phyloP scores from a whole-genome alignment of 2,113 vertebrate genomes.

The Nicator chloris region DNA sequence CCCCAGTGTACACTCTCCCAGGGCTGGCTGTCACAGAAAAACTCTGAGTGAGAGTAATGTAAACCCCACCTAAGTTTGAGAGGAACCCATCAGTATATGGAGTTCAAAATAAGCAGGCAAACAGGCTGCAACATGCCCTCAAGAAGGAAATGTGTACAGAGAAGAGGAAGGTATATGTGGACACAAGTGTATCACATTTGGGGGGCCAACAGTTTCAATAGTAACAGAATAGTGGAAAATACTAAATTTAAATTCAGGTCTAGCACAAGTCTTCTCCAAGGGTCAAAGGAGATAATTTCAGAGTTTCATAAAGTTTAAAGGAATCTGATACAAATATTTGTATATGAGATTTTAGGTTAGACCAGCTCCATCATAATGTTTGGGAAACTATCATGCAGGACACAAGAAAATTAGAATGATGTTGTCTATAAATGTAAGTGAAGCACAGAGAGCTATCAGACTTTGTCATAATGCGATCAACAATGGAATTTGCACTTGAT shows the following conservation, averaged over 20 bases:
- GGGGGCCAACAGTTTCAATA: background rate
- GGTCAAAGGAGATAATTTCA: background rate
- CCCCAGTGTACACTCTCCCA: background rate
- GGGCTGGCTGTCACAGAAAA: background rate
- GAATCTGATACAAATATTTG: background rate
- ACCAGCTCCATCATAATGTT: background rate
- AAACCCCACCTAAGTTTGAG: background rate
- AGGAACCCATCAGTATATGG: background rate
- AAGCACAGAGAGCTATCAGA: background rate
- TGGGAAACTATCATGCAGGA: background rate
- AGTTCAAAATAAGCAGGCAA: background rate
- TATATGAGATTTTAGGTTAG: background rate
- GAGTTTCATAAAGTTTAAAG: background rate
- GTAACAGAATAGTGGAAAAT: background rate
- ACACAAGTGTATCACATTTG: background rate
- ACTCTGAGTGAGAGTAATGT: background rate
- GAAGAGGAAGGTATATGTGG: background rate
- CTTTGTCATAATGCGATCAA: background rate
- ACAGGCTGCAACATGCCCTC: background rate
- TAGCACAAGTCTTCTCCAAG: background rate
- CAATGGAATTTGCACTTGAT: background rate
- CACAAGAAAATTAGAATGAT: background rate
- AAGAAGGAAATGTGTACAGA: background rate
- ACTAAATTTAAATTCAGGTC: background rate
- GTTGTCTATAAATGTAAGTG: background rate